Evolutionary conservation across 2,888 invertebrate genomes (phyloP), one percentile per base, ranked within the genome.

Genomic region (Tortricodes alternella): DNA sequence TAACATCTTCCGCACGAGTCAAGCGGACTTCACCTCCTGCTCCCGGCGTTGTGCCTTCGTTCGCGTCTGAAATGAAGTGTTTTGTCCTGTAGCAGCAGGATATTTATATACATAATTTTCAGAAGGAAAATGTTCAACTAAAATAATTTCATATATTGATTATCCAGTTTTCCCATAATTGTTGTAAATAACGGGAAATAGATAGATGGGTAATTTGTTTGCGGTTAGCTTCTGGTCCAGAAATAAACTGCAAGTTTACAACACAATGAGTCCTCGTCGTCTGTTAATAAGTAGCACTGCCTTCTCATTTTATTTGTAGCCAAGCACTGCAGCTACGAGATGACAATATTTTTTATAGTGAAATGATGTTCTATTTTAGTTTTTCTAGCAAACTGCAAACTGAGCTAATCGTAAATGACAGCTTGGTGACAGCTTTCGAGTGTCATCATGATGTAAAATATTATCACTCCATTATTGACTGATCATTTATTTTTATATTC

Each of bases 181-280:
- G 44, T 49, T 34, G 23, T 19, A n/a, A n/a, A n/a, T n/a, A 18
- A 21, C 41, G 11, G 55, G 55, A 55, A 43, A 49, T 55, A 27
- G 53, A 13, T 37, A 18, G 35, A 43, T 55, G 49, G 55, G 55
- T 55, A 43, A 55, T 35, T 55, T 49, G 35, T 41, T 49, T 55
- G 49, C 55, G 55, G 55, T 55, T 55, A 41, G 41, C 41, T 34
- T 5, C 16, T 18, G 34, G 19, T 11, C 38, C 41, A 49, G 35
- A 18, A 55, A 43, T 55, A 49, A 35, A 35, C 27, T 16, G 15
- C 15, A 49, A 8, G 2, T 39, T n/a, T n/a, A n/a, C n/a, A n/a
- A n/a, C n/a, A n/a, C n/a, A n/a, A n/a, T n/a, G n/a, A n/a, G n/a
- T n/a, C n/a, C n/a, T n/a, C n/a, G n/a, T n/a, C n/a, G n/a, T n/a